These are phyloP conservation scores for Nesoenas mayeri DNA, from an alignment of 2,113 vertebrate species.

Conservation along the genomic window DNA sequence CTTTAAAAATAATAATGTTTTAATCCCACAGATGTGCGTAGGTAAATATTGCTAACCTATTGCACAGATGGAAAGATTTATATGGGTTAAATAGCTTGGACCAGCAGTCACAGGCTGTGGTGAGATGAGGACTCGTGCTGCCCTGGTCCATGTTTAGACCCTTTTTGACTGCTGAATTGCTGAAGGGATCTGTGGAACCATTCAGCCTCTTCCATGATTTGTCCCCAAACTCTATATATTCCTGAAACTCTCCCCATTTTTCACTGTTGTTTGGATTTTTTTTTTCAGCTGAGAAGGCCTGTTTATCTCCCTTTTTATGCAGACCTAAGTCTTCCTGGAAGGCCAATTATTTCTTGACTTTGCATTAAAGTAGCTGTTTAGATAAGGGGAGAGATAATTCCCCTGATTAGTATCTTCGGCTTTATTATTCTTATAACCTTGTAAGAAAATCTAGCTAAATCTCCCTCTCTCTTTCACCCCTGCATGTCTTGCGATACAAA, in stretches of 20 bases:
- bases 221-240: not conserved
- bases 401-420: not conserved
- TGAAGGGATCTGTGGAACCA: not conserved
- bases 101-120: not conserved
- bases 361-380: slow-evolving; percentile 31
- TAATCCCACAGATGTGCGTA: not conserved
- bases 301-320: not conserved
- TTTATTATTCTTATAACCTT: slow-evolving; percentile 50
- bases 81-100: not conserved
- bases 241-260: not conserved
- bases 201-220: not conserved
- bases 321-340: slow-evolving; percentile 1
- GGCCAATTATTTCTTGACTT: slow-evolving; percentile 44
- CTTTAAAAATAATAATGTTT: slow-evolving; percentile 34
- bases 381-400: slow-evolving; percentile 7
- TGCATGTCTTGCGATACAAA: slow-evolving; percentile 49
- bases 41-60: slow-evolving; percentile 34
- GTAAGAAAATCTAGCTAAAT: slow-evolving; percentile 43
- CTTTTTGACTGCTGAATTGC: not conserved
- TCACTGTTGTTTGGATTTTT: not conserved
- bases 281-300: not conserved
- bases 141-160: not conserved
- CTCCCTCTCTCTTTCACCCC: not conserved
- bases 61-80: slow-evolving; percentile 15
- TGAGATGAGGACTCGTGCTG: not conserved